phyloP scores from a whole-genome alignment of 2,113 vertebrate species.

The Nyctereutes procyonoides region DNA sequence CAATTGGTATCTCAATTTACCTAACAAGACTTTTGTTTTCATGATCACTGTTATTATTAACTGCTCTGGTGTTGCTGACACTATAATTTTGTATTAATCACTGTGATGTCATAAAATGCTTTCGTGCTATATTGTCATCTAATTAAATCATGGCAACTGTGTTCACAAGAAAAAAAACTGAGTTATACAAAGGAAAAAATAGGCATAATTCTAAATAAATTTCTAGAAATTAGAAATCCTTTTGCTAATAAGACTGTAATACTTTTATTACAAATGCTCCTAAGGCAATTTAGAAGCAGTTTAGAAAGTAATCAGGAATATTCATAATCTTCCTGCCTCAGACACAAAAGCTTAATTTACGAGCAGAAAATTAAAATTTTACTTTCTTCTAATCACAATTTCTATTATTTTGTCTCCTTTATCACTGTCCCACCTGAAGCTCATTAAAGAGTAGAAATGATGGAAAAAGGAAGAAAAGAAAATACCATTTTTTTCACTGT shows the following conservation, averaged over 20 bases:
- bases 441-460: background rate
- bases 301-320: conserved; percentile 12
- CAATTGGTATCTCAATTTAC: background rate
- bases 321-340: background rate
- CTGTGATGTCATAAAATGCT: background rate
- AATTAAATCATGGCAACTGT: background rate
- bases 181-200: conserved; percentile 7
- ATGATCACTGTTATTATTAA: background rate
- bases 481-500: background rate
- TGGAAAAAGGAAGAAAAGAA: background rate
- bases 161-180: background rate
- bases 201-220: background rate
- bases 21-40: conserved; percentile 10
- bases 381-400: conserved; percentile 11
- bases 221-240: conserved; percentile 29
- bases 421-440: background rate
- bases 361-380: conserved; percentile 35
- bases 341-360: conserved; percentile 37
- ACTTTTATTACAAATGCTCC: conserved; percentile 12
- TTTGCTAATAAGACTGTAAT: background rate
- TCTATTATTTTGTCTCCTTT: conserved; percentile 38
- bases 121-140: background rate
- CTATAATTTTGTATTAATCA: conserved; percentile 20
- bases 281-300: conserved; percentile 30
- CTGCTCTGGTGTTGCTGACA: background rate